Base-by-base conservation (phyloP, 2,888 invertebrate genomes). In the Chaetoderma sp. region DNA sequence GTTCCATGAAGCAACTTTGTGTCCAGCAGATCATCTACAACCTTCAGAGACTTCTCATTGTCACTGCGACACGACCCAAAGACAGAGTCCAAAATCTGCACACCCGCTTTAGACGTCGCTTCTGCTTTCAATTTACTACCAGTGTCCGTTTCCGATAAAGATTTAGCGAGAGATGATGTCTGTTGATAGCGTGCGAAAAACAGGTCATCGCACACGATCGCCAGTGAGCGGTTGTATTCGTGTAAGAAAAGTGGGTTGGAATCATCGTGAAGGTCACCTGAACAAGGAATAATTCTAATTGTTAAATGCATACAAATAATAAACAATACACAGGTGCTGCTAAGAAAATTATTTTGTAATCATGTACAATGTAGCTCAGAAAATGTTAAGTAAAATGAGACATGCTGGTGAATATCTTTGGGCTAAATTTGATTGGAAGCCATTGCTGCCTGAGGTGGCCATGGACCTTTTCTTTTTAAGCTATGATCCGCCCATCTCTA, bases 201-300 rank as follows among this genome's bases (percentile, higher is more conserved):
- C 44, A 85, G 73, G 60, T 84, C 83, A 57, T 83, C 82, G 72
- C 82, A 83, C 28, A 85, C 77, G 13, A 82, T 81, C 25, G 83
- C 76, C 57, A 83, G 70, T 4, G 83, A 82, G 21, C 78, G 73
- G 65, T 84, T 80, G 72, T 84, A 84, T 63, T 84, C 82, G 25
- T 71, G 65, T 21, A 77, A 65, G 72, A 85, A 85, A 32, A 78
- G 78, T 10, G 83, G 81, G 63, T 78, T 79, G 57, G 72, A 73
- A 72, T 85, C 85, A 69, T 84, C 80, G 47, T 79, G 65, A 56
- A 85, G 67, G 61, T 84, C 83, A 69, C 84, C 84, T 83, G 69
- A 5, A 65, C 33, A 32, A 27, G 42, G 25, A 52, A 18, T 32
- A 8, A 33, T 32, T 8, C 25, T 4, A 50, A 23, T 16, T 23